These are phyloP conservation scores for Poeciliopsis paucimaculata DNA, from an alignment of 2,797 vertebrate genomes.

Conservation along the genomic window DNA sequence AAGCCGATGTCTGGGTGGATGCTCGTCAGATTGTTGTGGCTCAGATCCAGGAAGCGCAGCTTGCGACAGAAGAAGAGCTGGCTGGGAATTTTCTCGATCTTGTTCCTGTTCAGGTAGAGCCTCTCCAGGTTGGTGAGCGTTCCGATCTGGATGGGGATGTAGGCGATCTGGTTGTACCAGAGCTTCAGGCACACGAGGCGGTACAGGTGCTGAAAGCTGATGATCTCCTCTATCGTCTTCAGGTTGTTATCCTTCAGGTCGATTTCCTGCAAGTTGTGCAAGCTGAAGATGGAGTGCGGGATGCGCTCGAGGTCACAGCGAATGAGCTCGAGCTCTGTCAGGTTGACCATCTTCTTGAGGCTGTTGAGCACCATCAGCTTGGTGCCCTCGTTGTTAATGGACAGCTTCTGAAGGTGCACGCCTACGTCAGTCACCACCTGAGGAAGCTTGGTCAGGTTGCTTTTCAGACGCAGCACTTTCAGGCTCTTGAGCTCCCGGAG, in stretches of 20 bases:
- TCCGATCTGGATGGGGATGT: slow-evolving; percentile 96
- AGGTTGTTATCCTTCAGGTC: slow-evolving; percentile 99
- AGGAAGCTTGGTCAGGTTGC: slow-evolving; percentile 95
- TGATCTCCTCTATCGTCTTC: slow-evolving; percentile 99
- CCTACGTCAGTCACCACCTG: slow-evolving; percentile 98
- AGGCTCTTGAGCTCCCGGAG: slow-evolving; percentile 94
- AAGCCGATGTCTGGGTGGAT: slow-evolving; percentile 91
- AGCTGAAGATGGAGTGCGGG: slow-evolving; percentile 97
- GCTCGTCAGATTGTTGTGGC: slow-evolving; percentile 93
- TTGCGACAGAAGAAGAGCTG: slow-evolving; percentile 97
- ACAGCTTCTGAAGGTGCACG: slow-evolving; percentile 95
- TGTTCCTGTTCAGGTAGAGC: slow-evolving; percentile 96
- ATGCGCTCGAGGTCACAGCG: slow-evolving; percentile 96
- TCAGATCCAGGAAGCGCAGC: slow-evolving; percentile 93
- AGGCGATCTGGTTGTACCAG: slow-evolving; percentile 99
- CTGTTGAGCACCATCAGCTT: slow-evolving; percentile 99
- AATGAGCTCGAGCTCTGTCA: slow-evolving; percentile 94
- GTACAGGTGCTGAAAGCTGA: slow-evolving; percentile 98
- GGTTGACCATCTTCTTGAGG: slow-evolving; percentile 98
- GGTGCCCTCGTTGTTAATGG: slow-evolving; percentile 97
- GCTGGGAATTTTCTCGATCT: slow-evolving; percentile 94
- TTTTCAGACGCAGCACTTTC: slow-evolving; percentile 94
- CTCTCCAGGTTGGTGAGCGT: slow-evolving; percentile 93
- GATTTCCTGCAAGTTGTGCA: slow-evolving; percentile 96
- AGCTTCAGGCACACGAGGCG: slow-evolving; percentile 92